Evolutionary conservation across 1,140 invertebrate species (phyloP).

Genomic region (Trinorchestia longiramus): DNA sequence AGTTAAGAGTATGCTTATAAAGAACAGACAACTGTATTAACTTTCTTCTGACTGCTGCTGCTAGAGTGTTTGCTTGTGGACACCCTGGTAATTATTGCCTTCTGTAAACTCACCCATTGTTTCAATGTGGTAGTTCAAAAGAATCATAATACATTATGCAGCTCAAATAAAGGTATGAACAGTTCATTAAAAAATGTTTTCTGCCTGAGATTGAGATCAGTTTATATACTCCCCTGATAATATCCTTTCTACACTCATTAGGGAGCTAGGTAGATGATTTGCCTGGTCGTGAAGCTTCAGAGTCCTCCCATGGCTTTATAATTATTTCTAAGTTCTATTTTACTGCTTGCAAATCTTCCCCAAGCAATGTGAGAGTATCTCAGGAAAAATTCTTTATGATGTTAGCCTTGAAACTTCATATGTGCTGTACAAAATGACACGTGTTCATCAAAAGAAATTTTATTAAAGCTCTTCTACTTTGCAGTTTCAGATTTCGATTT

Average conservation of each 20-base stretch:
- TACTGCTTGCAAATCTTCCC: background rate
- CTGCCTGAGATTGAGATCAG: background rate
- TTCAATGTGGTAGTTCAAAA: background rate
- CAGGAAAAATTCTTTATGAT: background rate
- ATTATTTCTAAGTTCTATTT: background rate
- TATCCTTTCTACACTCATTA: background rate
- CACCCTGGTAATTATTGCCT: too few relatives aligned
- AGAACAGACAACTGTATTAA: too few relatives aligned
- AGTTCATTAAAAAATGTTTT: background rate
- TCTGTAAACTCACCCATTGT: background rate
- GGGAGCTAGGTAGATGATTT: background rate
- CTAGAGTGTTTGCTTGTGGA: too few relatives aligned
- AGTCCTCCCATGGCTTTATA: background rate
- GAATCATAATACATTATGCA: background rate
- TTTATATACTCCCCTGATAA: background rate
- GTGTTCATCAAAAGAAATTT: background rate
- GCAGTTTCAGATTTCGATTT: background rate
- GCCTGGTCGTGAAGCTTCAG: background rate
- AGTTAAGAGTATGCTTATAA: too few relatives aligned
- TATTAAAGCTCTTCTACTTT: background rate
- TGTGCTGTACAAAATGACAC: background rate
- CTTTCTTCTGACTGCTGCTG: too few relatives aligned
- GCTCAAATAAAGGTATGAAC: background rate
- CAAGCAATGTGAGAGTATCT: background rate
- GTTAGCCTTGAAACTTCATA: background rate